phyloP scores from a whole-genome alignment of 2,888 invertebrate genomes.

The Sesamia inferens region DNA sequence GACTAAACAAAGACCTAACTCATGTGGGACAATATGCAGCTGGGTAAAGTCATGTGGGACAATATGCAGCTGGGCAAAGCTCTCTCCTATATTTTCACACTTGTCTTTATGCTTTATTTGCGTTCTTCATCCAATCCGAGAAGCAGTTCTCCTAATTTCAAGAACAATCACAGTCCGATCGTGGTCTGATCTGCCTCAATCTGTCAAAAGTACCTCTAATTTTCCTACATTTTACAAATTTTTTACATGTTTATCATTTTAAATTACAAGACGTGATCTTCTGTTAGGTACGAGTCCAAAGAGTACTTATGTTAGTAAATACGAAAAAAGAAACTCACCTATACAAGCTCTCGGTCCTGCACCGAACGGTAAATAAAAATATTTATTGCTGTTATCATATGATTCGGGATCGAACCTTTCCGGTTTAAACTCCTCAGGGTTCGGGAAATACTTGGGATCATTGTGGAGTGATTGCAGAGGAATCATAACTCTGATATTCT shows the following conservation, averaged over 20 bases:
- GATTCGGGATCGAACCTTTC: conserved; percentile 63
- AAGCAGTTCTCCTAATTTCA: no score
- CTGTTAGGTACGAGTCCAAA: background rate
- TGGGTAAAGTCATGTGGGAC: background rate
- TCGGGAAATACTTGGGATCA: conserved; percentile 55
- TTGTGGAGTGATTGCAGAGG: conserved; percentile 53
- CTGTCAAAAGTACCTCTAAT: no score
- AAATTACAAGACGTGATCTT: no score
- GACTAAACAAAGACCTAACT: no score
- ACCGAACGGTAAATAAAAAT: conserved; percentile 62
- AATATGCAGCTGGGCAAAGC: background rate
- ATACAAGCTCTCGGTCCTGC: conserved; percentile 64
- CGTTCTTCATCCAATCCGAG: background rate
- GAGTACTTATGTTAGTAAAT: background rate
- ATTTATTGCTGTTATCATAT: conserved; percentile 49
- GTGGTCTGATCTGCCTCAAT: no score
- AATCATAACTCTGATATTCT: conserved; percentile 35
- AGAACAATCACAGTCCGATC: no score
- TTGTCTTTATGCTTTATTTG: background rate
- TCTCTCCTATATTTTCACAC: background rate
- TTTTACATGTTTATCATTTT: no score
- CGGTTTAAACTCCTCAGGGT: conserved; percentile 62
- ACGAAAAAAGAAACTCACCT: conserved; percentile 23
- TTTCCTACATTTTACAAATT: no score
- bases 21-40: background rate